Evolutionary conservation across 2,888 invertebrate genomes (phyloP), one percentile per base, ranked within the genome.

Genomic region (Acronicta psi): DNA sequence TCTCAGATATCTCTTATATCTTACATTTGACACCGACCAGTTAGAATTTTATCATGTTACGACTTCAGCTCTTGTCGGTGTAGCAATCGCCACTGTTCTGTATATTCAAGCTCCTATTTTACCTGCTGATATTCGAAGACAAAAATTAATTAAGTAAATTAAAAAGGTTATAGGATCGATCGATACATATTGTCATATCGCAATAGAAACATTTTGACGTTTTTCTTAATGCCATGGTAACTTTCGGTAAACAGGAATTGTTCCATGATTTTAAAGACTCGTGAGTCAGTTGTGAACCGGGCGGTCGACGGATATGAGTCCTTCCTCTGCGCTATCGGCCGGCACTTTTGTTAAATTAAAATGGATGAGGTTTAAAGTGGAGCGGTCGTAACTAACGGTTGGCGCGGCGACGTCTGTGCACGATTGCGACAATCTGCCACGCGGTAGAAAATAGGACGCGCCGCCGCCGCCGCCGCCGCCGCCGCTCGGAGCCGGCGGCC

Each of bases 321-420:
- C 92, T 91, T 93, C 93, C 93, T 92, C 92, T 83, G 79, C 86
- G 85, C 87, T 91, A 93, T 94, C 93, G 93, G 90, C 88, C 91
- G 92, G 90, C 92, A 93, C 92, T 94, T 93, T 89, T 91, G 90
- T 88, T 93, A 91, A 92, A 94, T 94, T 94, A 93, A 90, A 93
- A 94, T 93, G 91, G 92, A 94, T 92, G 93, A 93, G 91, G 89
- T 90, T 92, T 93, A 92, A 93, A 94, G 92, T 94, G 93, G 93
- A 87, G 88, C 90, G 88, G 86, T 87, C 87, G 87, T 92, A 92
- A 92, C 91, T 91, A 89, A 91, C 91, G 84, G 92, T 91, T 91
- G 90, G 84, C 84, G 86, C 82, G 88, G 79, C 86, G 84, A 75
- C 87, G 88, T 84, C 84, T 85, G 86, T 81, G 79, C 80, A 80